Base-by-base conservation (phyloP, 2,888 invertebrate genomes). In the Hirtodrosophila cameraria region DNA sequence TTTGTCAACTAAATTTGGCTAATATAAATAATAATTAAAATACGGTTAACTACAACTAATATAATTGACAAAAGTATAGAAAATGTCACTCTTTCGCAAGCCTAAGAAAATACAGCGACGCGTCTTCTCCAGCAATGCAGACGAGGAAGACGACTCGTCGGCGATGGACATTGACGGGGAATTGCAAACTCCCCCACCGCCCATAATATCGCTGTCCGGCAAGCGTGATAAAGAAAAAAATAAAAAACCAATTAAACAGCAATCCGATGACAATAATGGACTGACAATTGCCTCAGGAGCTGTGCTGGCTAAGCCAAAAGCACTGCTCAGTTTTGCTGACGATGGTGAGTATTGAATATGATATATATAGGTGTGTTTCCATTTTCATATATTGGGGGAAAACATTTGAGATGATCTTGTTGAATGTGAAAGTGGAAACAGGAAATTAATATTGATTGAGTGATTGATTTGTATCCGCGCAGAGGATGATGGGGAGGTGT, bases 41-140 rank as follows among this genome's bases (percentile, higher is more conserved):
- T n/a, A 42, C 11, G 20, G 13, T 25, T 16, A 31, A 33, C 36
- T 42, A 13, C 35, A 5, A 11, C 7, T 33, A 13, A 23, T 6
- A 13, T 18, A 55, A 25, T 25, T 30, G 28, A 13, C 25, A 16
- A 28, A 16, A 43, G 41, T 39, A 28, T 18, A 25, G 20, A 57
- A 74, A 81, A 96, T 96, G 96, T 95, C 96, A 57, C 90, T 97
- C 73, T 97, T 97, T 91, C 95, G 95, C 83, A 97, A 97, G 91
- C 97, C 97, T 0, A 95, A 94, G 88, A 95, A 97, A 88, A 95
- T 97, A 76, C 95, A 96, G 87, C 92, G 95, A 68, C 93, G 96
- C 53, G 94, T 94, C 58, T 95, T 95, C 91, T 94, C 93, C 58
- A 93, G 94, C 86, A 93, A 93, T 61, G 94, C 94, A 72, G 94